phyloP scores from a whole-genome alignment of 2,797 vertebrate genomes.

The Crocodylus rhombifer region DNA sequence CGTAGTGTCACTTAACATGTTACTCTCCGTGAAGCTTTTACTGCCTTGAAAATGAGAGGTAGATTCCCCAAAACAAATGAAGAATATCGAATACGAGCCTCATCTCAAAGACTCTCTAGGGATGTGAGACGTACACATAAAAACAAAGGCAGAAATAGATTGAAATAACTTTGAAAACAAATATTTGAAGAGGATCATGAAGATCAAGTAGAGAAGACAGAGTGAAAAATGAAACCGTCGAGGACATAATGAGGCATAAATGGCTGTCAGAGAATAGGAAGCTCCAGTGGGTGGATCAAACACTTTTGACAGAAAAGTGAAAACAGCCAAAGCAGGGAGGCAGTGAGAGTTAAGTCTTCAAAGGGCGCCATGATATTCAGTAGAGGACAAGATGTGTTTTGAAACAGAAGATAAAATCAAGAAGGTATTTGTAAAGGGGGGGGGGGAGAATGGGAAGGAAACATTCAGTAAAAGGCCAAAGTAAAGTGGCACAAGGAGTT shows the following conservation, averaged over 20 bases:
- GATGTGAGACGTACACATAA: background rate
- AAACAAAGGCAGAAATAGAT: constrained; percentile 41
- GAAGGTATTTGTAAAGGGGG: background rate
- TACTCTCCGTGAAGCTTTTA: background rate
- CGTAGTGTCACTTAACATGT: background rate
- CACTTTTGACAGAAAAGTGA: constrained; percentile 36
- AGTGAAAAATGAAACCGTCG: constrained; percentile 60
- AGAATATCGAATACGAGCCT: background rate
- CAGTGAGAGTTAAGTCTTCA: constrained; percentile 3
- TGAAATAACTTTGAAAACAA: constrained; percentile 42
- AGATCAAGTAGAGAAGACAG: constrained; percentile 45
- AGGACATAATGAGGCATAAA: constrained; percentile 73
- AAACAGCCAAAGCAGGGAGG: constrained; percentile 15
- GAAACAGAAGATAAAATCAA: constrained; percentile 9
- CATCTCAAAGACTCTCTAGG: background rate
- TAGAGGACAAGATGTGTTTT: constrained; percentile 11
- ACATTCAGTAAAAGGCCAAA: background rate
- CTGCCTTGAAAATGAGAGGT: background rate
- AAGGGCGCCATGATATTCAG: constrained; percentile 2
- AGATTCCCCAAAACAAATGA: background rate
- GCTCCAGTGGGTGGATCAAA: constrained; percentile 36
- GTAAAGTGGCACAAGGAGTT: background rate
- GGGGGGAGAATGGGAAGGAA: background rate
- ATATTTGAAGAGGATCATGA: constrained; percentile 48
- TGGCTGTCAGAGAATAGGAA: constrained; percentile 32